phyloP scores from a whole-genome alignment of 2,113 vertebrate species.

The Rhegmatorhina hoffmannsi region DNA sequence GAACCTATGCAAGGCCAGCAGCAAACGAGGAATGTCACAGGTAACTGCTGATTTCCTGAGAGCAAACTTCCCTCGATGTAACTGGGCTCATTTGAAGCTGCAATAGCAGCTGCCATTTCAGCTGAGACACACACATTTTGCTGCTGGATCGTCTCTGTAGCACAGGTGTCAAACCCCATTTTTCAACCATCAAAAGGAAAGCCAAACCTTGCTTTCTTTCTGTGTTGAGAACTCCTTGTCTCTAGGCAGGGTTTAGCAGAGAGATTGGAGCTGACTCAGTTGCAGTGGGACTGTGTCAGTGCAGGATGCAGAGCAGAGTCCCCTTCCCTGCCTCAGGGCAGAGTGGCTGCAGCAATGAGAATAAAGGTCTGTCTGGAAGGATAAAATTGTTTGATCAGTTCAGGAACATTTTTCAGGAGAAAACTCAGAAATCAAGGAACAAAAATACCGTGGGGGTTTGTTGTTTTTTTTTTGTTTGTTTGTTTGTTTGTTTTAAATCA shows the following conservation, averaged over 20 bases:
- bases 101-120: background rate
- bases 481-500: background rate
- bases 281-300: background rate
- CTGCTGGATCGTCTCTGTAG: background rate
- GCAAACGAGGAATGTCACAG: background rate
- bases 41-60: background rate
- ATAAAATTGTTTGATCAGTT: background rate
- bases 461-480: background rate
- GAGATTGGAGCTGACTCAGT: background rate
- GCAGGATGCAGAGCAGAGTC: background rate
- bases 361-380: background rate
- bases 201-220: background rate
- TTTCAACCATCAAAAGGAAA: background rate
- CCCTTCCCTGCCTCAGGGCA: background rate
- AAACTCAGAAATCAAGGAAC: background rate
- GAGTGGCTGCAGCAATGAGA: background rate
- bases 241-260: background rate
- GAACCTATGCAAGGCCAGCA: background rate
- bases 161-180: background rate
- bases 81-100: rapidly evolving
- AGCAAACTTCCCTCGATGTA: rapidly evolving
- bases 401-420: background rate
- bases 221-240: background rate
- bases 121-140: background rate
- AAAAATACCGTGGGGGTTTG: background rate